These are phyloP conservation scores for Polyploca ridens DNA, from an alignment of 2,888 invertebrate species.

Conservation along the genomic window DNA sequence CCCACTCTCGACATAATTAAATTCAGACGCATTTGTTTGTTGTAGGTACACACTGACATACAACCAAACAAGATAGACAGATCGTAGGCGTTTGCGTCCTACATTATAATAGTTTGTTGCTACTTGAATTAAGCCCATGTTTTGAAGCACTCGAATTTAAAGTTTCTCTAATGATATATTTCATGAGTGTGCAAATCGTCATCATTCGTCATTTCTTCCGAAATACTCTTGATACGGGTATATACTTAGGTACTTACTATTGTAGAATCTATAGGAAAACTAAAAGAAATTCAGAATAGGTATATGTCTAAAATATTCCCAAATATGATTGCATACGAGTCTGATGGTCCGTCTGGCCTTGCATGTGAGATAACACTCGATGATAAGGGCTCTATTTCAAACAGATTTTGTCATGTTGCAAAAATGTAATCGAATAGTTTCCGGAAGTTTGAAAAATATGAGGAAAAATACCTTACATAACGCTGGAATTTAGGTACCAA, in stretches of 20 bases:
- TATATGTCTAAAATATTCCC: no score
- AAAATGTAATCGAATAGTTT: not conserved
- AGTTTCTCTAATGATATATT: no score
- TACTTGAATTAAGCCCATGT: not conserved
- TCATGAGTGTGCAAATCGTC: no score
- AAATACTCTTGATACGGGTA: no score
- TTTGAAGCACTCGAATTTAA: not conserved
- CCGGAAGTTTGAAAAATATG: not conserved
- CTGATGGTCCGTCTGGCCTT: not conserved
- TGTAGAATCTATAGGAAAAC: no score
- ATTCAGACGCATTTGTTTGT: not conserved
- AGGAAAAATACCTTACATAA: no score
- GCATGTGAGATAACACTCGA: conserved; percentile 13
- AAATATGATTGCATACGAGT: not conserved
- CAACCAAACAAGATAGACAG: not conserved
- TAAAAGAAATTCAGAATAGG: no score
- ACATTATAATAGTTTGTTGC: no score
- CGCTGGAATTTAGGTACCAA: no score
- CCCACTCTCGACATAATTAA: not conserved
- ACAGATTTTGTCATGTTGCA: not conserved
- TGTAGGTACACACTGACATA: not conserved
- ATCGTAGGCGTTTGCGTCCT: not conserved
- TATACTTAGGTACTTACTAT: no score
- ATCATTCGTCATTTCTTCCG: no score
- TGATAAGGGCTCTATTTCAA: not conserved